These are phyloP conservation scores for Propithecus deckenii DNA, from an alignment of 2,797 vertebrate genomes.

Conservation along the genomic window DNA sequence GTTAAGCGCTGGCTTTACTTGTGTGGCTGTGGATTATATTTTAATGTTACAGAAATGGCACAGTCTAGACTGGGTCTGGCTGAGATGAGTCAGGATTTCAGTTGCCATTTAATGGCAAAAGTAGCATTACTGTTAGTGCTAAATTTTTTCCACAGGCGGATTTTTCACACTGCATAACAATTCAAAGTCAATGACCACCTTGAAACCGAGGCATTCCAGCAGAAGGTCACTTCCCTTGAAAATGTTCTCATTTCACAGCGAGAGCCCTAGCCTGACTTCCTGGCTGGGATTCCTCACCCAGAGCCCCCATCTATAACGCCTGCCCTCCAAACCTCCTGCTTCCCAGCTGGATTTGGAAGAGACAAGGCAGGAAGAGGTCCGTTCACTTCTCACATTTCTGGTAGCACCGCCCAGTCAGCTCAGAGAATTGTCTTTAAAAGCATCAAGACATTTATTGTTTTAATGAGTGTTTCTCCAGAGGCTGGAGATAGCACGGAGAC, in stretches of 20 bases:
- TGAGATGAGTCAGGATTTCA: neutral
- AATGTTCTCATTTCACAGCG: constrained; percentile 55
- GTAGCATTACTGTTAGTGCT: neutral
- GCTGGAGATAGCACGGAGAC: neutral
- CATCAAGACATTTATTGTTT: neutral
- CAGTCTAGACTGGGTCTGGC: neutral
- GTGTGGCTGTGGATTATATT: neutral
- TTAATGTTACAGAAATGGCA: neutral
- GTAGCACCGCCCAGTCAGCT: neutral
- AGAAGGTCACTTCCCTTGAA: constrained; percentile 57
- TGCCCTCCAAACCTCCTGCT: neutral
- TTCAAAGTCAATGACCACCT: constrained; percentile 4
- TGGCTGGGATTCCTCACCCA: constrained; percentile 48
- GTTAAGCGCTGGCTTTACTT: neutral
- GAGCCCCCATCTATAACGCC: neutral
- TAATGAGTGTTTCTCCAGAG: neutral
- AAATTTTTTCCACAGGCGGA: neutral
- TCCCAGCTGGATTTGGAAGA: neutral
- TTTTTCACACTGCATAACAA: constrained; percentile 36
- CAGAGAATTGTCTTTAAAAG: neutral
- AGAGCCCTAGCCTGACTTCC: constrained; percentile 12
- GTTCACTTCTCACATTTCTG: neutral
- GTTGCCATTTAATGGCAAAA: neutral
- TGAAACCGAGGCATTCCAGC: constrained; percentile 59
- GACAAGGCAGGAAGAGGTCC: neutral